These are phyloP conservation scores for Eucera pruinosa DNA, from an alignment of 2,888 invertebrate species.

Conservation along the genomic window DNA sequence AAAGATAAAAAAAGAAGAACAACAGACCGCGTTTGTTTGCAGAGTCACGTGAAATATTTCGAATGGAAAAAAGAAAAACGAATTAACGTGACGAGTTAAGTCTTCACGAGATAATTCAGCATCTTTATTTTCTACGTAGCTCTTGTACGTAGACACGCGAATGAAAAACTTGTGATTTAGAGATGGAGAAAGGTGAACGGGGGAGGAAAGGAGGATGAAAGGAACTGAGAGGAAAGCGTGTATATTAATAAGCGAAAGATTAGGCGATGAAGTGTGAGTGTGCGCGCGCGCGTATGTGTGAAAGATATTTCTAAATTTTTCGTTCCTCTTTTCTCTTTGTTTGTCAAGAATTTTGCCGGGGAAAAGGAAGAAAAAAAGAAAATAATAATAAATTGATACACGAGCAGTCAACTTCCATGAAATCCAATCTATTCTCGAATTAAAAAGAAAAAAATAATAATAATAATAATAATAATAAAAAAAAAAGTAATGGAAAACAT, in stretches of 20 bases:
- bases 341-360: conserved; percentile 17
- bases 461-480: too few relatives aligned
- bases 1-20: too few relatives aligned
- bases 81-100: conserved; percentile 7
- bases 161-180: conserved; percentile 19
- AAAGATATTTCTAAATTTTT: background rate
- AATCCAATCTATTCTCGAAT: conserved; percentile 42
- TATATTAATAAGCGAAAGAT: conserved; percentile 33
- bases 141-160: conserved; percentile 24
- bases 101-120: background rate
- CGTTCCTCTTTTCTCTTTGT: conserved; percentile 7
- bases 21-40: background rate
- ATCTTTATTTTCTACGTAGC: conserved; percentile 37
- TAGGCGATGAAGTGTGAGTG: conserved; percentile 19
- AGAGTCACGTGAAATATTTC: background rate
- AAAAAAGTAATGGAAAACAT: too few relatives aligned
- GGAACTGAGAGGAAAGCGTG: conserved; percentile 36
- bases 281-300: conserved; percentile 3
- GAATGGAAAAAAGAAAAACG: too few relatives aligned
- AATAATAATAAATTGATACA: conserved; percentile 35
- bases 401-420: conserved; percentile 19
- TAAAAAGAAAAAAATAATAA: too few relatives aligned
- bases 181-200: too few relatives aligned
- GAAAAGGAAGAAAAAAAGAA: too few relatives aligned
- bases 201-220: conserved; percentile 18